phyloP scores from a whole-genome alignment of 2,113 vertebrate genomes.

The Tauraco erythrolophus region DNA sequence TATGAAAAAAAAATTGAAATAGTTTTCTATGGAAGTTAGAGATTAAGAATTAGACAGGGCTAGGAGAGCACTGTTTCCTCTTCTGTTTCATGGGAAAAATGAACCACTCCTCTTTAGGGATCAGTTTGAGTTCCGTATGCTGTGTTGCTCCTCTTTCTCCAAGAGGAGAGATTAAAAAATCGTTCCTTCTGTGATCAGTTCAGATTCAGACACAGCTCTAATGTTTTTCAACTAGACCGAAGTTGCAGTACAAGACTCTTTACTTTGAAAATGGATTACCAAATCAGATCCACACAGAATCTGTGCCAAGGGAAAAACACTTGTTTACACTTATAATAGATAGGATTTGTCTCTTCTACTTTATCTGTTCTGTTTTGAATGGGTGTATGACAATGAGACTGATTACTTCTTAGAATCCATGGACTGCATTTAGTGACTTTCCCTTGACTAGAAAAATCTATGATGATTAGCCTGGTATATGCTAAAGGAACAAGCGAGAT shows the following conservation, averaged over 20 bases:
- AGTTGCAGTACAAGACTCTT: background rate
- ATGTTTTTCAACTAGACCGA: background rate
- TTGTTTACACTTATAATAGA: background rate
- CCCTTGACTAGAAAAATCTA: background rate
- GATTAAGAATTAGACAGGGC: background rate
- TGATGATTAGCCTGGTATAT: background rate
- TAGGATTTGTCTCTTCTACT: background rate
- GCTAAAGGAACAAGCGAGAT: background rate
- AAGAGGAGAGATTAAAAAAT: background rate
- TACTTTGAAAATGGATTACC: background rate
- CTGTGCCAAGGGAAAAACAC: background rate
- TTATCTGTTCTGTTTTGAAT: background rate
- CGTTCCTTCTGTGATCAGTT: background rate
- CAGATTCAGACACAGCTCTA: background rate
- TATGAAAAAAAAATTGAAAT: background rate
- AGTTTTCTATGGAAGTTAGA: background rate
- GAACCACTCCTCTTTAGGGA: background rate
- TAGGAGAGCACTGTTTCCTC: background rate
- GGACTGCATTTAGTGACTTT: background rate
- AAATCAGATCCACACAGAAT: background rate
- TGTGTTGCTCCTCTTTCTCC: background rate
- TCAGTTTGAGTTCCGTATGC: background rate
- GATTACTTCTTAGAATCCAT: background rate
- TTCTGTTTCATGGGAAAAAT: background rate
- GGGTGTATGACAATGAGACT: background rate